These are phyloP conservation scores for Eupithecia subumbrata DNA, from an alignment of 2,888 invertebrate species.

Conservation along the genomic window DNA sequence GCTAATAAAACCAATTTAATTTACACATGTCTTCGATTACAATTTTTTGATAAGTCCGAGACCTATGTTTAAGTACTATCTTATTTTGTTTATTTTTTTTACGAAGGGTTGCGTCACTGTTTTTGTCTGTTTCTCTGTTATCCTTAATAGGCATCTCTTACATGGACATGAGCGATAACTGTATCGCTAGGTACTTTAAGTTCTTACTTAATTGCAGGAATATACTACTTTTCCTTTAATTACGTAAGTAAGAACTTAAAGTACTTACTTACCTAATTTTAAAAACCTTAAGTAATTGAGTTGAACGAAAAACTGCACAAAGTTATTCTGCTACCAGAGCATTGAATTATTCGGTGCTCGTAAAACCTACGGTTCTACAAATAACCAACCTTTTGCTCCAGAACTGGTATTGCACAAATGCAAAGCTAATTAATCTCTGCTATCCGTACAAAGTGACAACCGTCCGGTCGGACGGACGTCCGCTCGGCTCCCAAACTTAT, in stretches of 20 bases:
- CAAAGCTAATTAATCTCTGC: constrained; percentile 45
- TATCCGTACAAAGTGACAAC: constrained; percentile 58
- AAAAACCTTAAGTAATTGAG: no score
- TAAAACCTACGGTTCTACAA: background rate
- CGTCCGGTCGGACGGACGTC: constrained; percentile 70
- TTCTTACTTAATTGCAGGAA: no score
- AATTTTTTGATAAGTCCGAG: background rate
- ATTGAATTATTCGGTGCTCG: background rate
- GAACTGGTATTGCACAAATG: constrained; percentile 25
- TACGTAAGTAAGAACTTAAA: no score
- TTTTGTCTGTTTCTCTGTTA: background rate
- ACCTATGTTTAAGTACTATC: no score
- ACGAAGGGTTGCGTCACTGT: no score
- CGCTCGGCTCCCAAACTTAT: constrained; percentile 69
- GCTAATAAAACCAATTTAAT: background rate
- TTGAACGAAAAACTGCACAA: background rate
- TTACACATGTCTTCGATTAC: no score
- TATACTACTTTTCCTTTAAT: no score
- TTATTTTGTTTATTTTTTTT: no score
- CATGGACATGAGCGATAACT: no score
- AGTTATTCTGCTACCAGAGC: background rate
- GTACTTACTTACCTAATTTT: no score
- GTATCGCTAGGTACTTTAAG: no score
- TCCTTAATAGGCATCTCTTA: no score
- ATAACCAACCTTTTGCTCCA: background rate